Evolutionary conservation across 2,797 vertebrate species (phyloP).

Genomic region (Cygnus olor): DNA sequence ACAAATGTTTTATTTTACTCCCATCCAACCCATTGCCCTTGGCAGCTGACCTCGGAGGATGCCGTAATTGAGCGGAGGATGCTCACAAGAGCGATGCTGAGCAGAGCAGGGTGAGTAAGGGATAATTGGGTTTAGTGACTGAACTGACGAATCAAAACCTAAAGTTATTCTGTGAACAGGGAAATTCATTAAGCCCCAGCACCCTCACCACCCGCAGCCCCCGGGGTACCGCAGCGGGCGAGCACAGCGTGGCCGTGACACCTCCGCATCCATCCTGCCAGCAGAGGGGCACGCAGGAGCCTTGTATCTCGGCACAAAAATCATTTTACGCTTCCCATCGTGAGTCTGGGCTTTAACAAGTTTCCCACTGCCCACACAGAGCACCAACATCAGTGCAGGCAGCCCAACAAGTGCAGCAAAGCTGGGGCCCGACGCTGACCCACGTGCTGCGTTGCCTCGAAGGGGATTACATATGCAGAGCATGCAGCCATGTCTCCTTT

Average conservation of each 20-base stretch:
- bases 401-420: neutral
- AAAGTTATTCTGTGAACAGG: neutral
- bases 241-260: neutral
- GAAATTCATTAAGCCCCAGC: neutral
- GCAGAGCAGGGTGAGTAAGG: neutral
- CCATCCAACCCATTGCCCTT: neutral
- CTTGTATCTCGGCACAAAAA: neutral
- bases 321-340: neutral
- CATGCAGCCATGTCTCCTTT: neutral
- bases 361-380: neutral
- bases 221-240: neutral
- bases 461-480: neutral
- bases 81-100: neutral
- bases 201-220: neutral
- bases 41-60: neutral
- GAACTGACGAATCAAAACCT: neutral
- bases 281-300: rapidly evolving
- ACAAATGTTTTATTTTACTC: neutral
- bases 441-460: rapidly evolving
- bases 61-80: neutral
- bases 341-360: rapidly evolving
- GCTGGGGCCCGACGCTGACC: neutral
- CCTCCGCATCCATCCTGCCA: neutral
- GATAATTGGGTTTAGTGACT: neutral
- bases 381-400: neutral